Base-by-base conservation (phyloP, 2,797 vertebrate genomes). In the Acanthurus tractus region DNA sequence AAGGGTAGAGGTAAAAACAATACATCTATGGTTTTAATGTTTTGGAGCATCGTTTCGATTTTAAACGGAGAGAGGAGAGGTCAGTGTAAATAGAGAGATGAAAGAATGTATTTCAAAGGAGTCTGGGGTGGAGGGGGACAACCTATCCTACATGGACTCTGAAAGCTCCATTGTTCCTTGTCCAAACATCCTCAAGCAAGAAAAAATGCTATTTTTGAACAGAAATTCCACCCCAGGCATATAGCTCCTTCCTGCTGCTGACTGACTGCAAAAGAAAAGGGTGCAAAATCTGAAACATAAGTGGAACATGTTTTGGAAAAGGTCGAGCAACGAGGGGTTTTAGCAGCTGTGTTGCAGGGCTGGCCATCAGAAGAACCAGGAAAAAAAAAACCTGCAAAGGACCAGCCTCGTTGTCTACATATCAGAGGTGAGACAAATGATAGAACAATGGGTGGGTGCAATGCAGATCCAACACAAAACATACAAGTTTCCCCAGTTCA, bases 121-220 rank as follows among this genome's bases (percentile, higher is more conserved):
- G 44, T 36, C 20, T 59, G n/a, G 49, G 55, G 23, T 9, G 74
- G 29, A 42, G 40, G 50, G 22, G 7, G 13, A 11, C 25, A 52
- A 29, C 8, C 17, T 58, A 56, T 58, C 53, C 45, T 48, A 8
- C 40, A 42, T 63, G 63, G 14, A 44, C 29, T 59, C 22, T 53
- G 57, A 65, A 40, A 56, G 20, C 20, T 48, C 63, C 46, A 50
- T 63, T 68, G 57, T 61, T 71, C n/a, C 0, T 57, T 55, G 2
- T 76, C 48, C 36, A 81, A 74, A 76, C 62, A 77, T 70, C 62
- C 36, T 57, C 48, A 74, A 62, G 25, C 34, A 45, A 62, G 6
- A 42, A 25, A 72, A 12, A 29, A 15, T 25, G 49, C n/a, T 56
- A 57, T 66, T 70, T 69, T 42, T 69, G 1, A 61, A 53, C 54